phyloP scores from a whole-genome alignment of 2,888 invertebrate genomes.

The Allolobophora icterica region DNA sequence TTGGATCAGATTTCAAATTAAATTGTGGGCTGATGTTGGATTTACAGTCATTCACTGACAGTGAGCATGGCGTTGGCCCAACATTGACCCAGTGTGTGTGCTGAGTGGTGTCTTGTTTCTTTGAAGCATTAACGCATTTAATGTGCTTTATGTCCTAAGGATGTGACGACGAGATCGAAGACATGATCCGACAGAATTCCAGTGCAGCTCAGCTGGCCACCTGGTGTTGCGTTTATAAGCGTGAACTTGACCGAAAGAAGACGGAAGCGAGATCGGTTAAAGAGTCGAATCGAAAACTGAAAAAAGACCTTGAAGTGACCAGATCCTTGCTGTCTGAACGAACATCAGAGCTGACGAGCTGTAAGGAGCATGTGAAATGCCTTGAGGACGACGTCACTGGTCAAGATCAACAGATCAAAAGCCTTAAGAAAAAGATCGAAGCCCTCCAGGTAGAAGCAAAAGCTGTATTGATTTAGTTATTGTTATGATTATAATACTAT shows the following conservation, averaged over 20 bases:
- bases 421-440: slow-evolving; percentile 42
- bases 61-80: no score
- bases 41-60: no score
- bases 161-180: slow-evolving; percentile 53
- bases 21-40: no score
- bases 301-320: slow-evolving; percentile 48
- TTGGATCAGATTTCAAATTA: no score
- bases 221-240: slow-evolving; percentile 56
- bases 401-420: slow-evolving; percentile 48
- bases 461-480: background rate
- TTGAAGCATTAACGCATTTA: background rate
- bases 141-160: slow-evolving; percentile 49
- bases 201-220: slow-evolving; percentile 53
- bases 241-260: slow-evolving; percentile 56
- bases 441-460: slow-evolving; percentile 33
- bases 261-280: slow-evolving; percentile 53
- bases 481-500: background rate
- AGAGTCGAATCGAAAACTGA: slow-evolving; percentile 52
- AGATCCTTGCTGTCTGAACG: slow-evolving; percentile 49
- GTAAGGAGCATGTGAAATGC: slow-evolving; percentile 51
- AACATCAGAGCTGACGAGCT: slow-evolving; percentile 43
- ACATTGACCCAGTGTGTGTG: no score
- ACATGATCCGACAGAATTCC: slow-evolving; percentile 52
- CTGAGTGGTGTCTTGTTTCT: no score
- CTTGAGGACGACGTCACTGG: slow-evolving; percentile 54